Evolutionary conservation across 2,888 invertebrate species (phyloP), one percentile per base, ranked within the genome.

Genomic region (Alcis repandata): DNA sequence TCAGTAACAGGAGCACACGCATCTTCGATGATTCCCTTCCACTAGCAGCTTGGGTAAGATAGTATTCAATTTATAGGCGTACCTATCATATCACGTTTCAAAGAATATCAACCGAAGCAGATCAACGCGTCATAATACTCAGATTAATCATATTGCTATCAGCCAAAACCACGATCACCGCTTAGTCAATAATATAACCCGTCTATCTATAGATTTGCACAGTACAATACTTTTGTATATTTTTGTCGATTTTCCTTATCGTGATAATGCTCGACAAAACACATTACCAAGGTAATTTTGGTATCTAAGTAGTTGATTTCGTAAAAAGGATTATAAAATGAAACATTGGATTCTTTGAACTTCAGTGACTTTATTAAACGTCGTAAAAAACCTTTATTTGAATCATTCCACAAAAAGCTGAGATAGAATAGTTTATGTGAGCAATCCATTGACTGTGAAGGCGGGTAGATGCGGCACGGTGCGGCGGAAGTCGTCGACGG

Each of bases 401-500:
- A 17, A 43, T 8, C 41, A 43, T 11, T 19, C 10, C 41, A 17
- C 8, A 4, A 17, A 43, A 20, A 19, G 10, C 10, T 11, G 43
- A 43, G 11, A 7, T 9, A 17, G 1, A 43, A 1, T 10, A 4
- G 43, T 27, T 19, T 69, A 74, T 2, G 87, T 72, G 32, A 91
- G 79, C 15, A 94, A 83, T n/a, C 88, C 93, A 45, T 80, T 84
- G 4, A 94, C 93, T 17, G 83, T 80, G 53, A 95, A 90, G 2
- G 82, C 70, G 0, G 95, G 95, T n/a, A 95, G 79, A 69, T 93
- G 91, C 0, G 89, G 87, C 9, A 96, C 86, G 1, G 85, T 85
- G 68, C 88, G 87, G 48, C 94, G 89, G 74, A 96, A 94, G 69
- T 95, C 95, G 22, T 92, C 85, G 19, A 96, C 88, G 1, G 89